Conservation (phyloP, 2,113 vertebrate genomes). For the Eupsittula cactorum region DNA sequence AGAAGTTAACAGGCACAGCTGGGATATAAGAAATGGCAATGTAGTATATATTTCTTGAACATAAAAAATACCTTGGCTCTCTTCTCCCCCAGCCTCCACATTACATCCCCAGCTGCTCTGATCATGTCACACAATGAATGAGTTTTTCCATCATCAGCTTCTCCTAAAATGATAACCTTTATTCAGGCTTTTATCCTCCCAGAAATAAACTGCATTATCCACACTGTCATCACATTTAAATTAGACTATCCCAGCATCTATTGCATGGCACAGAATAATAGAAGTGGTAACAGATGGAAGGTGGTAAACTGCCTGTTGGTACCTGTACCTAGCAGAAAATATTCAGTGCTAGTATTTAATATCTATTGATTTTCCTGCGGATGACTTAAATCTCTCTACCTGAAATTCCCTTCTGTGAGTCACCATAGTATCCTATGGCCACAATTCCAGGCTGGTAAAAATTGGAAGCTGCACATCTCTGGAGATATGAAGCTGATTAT, state of each 20-base stretch:
- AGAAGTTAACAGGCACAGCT: constrained; percentile 62
- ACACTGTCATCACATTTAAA: constrained; percentile 2
- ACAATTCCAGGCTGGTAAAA: too few species aligned
- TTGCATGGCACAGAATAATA: not conserved
- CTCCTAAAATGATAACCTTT: constrained; percentile 51
- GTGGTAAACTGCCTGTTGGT: not conserved
- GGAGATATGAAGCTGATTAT: not conserved
- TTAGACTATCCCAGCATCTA: not conserved
- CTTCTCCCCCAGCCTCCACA: constrained; percentile 10
- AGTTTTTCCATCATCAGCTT: constrained; percentile 47
- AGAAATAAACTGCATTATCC: constrained; percentile 32
- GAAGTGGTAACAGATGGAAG: not conserved
- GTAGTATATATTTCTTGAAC: constrained; percentile 57
- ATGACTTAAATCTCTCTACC: not conserved
- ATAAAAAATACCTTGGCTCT: constrained; percentile 57
- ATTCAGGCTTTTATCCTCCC: constrained; percentile 18
- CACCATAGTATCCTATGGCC: not conserved
- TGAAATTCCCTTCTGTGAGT: not conserved
- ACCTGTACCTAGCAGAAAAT: not conserved
- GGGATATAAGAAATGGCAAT: constrained; percentile 50
- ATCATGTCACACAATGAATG: constrained; percentile 37
- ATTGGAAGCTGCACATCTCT: not conserved
- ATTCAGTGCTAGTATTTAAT: not conserved
- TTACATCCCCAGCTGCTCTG: constrained; percentile 53
- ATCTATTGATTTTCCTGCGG: not conserved